These are phyloP conservation scores for Cairina moschata DNA, from an alignment of 2,113 vertebrate species.

Conservation along the genomic window DNA sequence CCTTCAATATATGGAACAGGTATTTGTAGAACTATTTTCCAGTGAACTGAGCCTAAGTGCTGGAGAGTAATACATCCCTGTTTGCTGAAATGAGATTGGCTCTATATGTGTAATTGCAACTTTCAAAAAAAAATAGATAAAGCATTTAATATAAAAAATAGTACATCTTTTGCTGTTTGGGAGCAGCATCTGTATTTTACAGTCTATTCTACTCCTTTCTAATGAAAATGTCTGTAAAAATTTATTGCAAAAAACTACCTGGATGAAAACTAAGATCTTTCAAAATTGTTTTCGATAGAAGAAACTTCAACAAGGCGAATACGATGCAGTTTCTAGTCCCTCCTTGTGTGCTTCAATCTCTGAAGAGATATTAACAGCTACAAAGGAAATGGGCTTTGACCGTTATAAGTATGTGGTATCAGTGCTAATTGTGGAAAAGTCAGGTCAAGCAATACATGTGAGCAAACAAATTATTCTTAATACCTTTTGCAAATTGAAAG, in stretches of 20 bases:
- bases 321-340: constrained; percentile 47
- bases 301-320: constrained; percentile 67
- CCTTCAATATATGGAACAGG: background rate
- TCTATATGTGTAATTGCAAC: background rate
- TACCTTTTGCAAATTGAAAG: background rate
- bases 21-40: background rate
- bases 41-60: background rate
- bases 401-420: constrained; percentile 78
- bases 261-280: background rate
- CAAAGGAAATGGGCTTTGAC: constrained; percentile 72
- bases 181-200: background rate
- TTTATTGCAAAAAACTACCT: background rate
- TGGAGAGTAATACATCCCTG: background rate
- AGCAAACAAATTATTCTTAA: constrained; percentile 37
- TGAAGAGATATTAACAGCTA: constrained; percentile 69
- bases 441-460: constrained; percentile 77
- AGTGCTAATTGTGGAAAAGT: constrained; percentile 77
- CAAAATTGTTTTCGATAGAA: constrained; percentile 66
- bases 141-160: background rate
- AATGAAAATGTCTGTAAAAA: background rate
- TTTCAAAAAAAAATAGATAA: background rate
- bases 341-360: constrained; percentile 72
- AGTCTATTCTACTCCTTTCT: background rate
- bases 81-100: background rate
- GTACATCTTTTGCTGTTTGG: background rate